Base-by-base conservation (phyloP, 2,888 invertebrate species). In the Epiblema foenella region DNA sequence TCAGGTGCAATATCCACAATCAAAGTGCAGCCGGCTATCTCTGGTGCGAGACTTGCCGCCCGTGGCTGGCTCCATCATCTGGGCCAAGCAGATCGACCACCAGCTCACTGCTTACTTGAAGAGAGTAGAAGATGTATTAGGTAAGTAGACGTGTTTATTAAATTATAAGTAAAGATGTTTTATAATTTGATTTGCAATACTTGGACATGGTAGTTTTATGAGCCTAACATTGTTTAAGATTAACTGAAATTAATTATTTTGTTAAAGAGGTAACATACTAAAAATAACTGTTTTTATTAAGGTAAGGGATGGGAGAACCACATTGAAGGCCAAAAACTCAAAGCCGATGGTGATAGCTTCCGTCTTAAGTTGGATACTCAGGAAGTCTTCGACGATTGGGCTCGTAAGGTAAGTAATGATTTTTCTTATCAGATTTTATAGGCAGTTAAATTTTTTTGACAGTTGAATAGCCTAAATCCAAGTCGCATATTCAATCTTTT, bases 231-330 rank as follows among this genome's bases (percentile, higher is more conserved):
- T 46, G 46, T n/a, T 46, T 46, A n/a, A 46, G 15, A n/a, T n/a
- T 0, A 12, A 46, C n/a, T 15, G 42, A 12, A 46, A 7, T 42
- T n/a, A 46, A n/a, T 4, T 46, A 42, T 2, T 42, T 42, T 42
- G 42, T 15, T 42, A 11, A 42, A 42, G 15, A 12, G 39, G 39
- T 12, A 39, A 39, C 12, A 3, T 39, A 12, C 3, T 12, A 12
- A 39, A 39, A 39, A 9, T 59, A n/a, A n/a, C n/a, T n/a, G 62
- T 67, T 72, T 54, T 42, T 46, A 24, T 66, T n/a, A 73, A 96
- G 96, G 97, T 60, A 99, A 98, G 89, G 99, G 98, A 51, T 99
- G 99, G 99, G 99, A 99, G 88, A 98, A 98, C 79, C 99, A 99
- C 86, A 98, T 99, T 62, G 99, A 99, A 90, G 99, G 99, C 12